Evolutionary conservation across 2,888 invertebrate genomes (phyloP).

Genomic region (Crepidodera aurea): DNA sequence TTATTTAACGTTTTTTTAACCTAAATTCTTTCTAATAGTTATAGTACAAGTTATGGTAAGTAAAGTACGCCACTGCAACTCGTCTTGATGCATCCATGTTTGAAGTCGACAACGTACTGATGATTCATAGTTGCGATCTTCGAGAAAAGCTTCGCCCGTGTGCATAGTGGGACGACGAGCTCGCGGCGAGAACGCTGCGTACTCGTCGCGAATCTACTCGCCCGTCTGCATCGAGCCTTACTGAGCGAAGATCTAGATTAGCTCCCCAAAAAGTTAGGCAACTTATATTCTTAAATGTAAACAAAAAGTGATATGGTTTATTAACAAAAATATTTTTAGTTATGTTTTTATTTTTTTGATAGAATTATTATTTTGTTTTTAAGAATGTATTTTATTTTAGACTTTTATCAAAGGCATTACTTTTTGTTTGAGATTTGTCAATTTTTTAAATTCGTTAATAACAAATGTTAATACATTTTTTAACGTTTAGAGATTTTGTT

Average conservation of each 20-base stretch:
- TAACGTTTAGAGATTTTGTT: neutral
- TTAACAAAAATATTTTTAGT: neutral
- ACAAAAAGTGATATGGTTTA: conserved; percentile 3
- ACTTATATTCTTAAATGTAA: conserved; percentile 3
- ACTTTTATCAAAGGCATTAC: neutral
- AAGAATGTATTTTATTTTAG: neutral
- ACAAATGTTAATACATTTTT: neutral
- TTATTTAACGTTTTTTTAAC: too few species aligned
- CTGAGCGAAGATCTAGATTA: neutral
- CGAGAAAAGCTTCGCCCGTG: too few species aligned
- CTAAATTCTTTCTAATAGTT: too few species aligned
- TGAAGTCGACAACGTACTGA: too few species aligned
- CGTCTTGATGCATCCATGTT: too few species aligned
- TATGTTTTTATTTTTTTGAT: neutral
- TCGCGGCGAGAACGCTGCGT: too few species aligned
- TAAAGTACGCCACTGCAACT: too few species aligned
- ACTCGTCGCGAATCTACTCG: too few species aligned
- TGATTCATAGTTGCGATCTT: too few species aligned
- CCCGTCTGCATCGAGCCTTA: too few species aligned
- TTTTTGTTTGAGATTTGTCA: neutral
- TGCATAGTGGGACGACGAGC: too few species aligned
- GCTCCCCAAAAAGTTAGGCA: neutral
- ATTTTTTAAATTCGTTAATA: neutral
- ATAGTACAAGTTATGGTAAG: too few species aligned
- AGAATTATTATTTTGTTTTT: neutral